A percentile compares a stretch with the other conserved stretches of the same genome.
phyloP scores from a whole-genome alignment of 2,888 invertebrate species.

The Xiphydria camelus region DNA sequence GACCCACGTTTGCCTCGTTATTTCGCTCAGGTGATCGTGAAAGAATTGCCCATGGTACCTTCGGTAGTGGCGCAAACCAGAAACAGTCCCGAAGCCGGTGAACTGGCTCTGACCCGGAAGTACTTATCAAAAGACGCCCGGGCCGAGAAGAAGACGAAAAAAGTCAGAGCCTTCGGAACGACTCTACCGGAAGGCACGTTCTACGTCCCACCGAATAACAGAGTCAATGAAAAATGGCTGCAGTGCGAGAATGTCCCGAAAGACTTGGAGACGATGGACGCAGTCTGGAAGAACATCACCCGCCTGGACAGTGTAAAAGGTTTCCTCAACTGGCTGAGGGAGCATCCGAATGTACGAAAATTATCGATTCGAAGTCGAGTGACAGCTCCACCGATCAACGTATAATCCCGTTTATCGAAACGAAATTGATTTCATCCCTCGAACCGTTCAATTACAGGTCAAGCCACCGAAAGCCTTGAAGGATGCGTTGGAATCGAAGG shows the following conservation, averaged over 20 bases:
- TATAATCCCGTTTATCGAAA: too few species aligned
- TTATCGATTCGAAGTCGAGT: too few species aligned
- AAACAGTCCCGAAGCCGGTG: conserved; percentile 60
- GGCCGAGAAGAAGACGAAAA: conserved; percentile 60
- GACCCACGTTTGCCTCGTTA: too few species aligned
- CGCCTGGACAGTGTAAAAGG: conserved; percentile 56
- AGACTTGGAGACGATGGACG: conserved; percentile 65
- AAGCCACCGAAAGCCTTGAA: conserved; percentile 20
- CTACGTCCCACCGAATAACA: conserved; percentile 62
- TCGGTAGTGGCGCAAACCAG: conserved; percentile 61
- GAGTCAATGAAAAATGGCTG: conserved; percentile 62
- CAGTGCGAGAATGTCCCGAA: conserved; percentile 62
- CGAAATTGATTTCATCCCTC: background rate
- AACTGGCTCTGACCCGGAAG: conserved; percentile 59
- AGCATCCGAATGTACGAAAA: conserved; percentile 35
- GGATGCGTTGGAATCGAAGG: conserved; percentile 17
- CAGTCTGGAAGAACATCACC: conserved; percentile 67
- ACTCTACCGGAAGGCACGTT: conserved; percentile 61
- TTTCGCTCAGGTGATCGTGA: conserved; percentile 60
- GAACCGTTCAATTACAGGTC: conserved; percentile 12
- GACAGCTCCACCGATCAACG: too few species aligned
- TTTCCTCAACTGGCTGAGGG: conserved; percentile 40
- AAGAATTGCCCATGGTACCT: conserved; percentile 65
- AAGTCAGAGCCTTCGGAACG: conserved; percentile 61
- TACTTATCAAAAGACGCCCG: conserved; percentile 60